Evolutionary conservation across 2,888 invertebrate genomes (phyloP), one percentile per base, ranked within the genome.

Genomic region (Philereme transversata): DNA sequence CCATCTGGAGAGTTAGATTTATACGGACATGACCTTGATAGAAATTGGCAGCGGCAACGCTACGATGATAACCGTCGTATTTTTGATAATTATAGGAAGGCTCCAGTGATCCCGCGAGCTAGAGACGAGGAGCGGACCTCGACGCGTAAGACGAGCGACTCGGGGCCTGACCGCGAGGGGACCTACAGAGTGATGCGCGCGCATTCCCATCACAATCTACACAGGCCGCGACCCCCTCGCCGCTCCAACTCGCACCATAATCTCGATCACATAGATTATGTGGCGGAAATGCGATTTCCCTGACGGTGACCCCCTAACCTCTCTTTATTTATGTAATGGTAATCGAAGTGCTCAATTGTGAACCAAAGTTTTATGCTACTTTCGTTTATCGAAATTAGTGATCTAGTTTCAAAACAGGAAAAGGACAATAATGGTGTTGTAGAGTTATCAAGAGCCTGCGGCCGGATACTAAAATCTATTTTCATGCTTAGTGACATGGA

Each of bases 241-340:
- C 91, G 94, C 65, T 94, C 95, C 41, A 93, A 92, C 78, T 94
- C 94, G 0, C 94, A 95, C 64, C 94, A 95, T 68, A 95, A 94
- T 75, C 88, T 95, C 50, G 93, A 94, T 71, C 93, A 94, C 80
- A 93, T 93, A 79, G 92, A 94, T 74, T 95, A 94, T 78, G 90
- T 94, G 33, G 93, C 94, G 63, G 95, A 95, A 83, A 93, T 94
- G 87, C 92, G 94, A 72, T 95, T 94, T 88, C 94, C 95, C 76
- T 93, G 92, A 93, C 90, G 83, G 73, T 82, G 73, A 81, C 72
- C 69, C 55, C 69, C 64, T 69, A 69, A 79, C 77, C 72, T 81
- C 77, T 75, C 70, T 74, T 73, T 72, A 76, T 73, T 68, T 76
- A 76, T 76, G 22, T 22, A 22, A 80, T 76, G 74, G 69, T 68